Conservation (phyloP, 2,797 vertebrate genomes). For the Acanthis flammea region DNA sequence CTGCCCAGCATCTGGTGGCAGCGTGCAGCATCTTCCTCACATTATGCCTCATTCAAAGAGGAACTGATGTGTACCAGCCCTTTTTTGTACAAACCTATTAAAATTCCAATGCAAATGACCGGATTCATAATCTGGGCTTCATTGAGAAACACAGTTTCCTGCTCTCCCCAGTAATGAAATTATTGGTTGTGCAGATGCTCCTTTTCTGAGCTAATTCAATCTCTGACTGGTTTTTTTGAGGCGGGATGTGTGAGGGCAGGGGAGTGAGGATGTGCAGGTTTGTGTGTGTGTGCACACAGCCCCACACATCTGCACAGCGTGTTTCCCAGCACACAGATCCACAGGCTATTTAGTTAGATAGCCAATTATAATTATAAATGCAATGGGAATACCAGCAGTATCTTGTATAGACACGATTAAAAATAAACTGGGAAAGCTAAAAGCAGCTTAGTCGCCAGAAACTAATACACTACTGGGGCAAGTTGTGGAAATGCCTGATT, state of each 20-base stretch:
- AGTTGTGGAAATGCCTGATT: slow-evolving; percentile 68
- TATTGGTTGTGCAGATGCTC: slow-evolving; percentile 63
- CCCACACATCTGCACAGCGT: background rate
- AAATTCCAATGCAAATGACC: slow-evolving; percentile 69
- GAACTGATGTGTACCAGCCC: slow-evolving; percentile 29
- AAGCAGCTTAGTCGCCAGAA: slow-evolving; percentile 64
- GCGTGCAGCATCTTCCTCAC: background rate
- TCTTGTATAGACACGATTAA: slow-evolving; percentile 13
- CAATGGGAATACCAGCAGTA: background rate
- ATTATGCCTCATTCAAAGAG: slow-evolving; percentile 17
- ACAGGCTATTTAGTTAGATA: slow-evolving; percentile 16
- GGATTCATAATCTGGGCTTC: slow-evolving; percentile 63
- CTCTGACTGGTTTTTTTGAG: background rate
- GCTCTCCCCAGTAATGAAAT: slow-evolving; percentile 62
- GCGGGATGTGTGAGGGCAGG: slow-evolving; percentile 15
- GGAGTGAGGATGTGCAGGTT: background rate
- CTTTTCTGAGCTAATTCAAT: slow-evolving; percentile 62
- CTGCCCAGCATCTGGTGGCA: background rate
- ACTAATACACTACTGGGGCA: slow-evolving; percentile 45
- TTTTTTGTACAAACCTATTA: slow-evolving; percentile 63
- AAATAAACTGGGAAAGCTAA: slow-evolving; percentile 58
- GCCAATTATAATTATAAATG: slow-evolving; percentile 65
- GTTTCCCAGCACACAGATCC: background rate
- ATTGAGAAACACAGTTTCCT: slow-evolving; percentile 70
- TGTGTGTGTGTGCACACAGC: background rate